A percentile compares a stretch with the other conserved stretches of the same genome.
These are phyloP conservation scores for Armadillidium nasatum DNA, from an alignment of 1,140 invertebrate genomes.

Conservation along the genomic window DNA sequence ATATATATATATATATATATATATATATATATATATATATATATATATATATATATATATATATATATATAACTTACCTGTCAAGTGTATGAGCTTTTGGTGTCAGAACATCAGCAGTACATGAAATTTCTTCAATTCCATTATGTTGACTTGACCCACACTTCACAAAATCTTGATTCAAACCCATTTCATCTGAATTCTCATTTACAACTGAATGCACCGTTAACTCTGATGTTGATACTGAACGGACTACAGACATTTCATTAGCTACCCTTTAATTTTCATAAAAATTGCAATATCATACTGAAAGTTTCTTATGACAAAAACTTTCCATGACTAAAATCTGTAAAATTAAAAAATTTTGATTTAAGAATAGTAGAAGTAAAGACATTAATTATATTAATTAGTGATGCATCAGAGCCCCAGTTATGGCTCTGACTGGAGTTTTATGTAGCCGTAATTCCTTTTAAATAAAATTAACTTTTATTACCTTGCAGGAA, in stretches of 20 bases:
- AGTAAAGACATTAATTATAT: too few relatives aligned
- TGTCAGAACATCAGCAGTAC: background rate
- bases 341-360: too few relatives aligned
- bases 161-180: background rate
- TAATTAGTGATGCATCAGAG: too few relatives aligned
- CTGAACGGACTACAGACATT: background rate
- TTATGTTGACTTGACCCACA: background rate
- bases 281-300: too few relatives aligned
- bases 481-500: too few relatives aligned
- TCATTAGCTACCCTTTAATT: background rate
- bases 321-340: too few relatives aligned
- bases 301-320: too few relatives aligned
- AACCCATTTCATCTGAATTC: background rate
- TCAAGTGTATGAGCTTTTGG: background rate
- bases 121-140: background rate
- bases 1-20: constrained; percentile 6
- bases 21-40: constrained; percentile 6
- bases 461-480: too few relatives aligned
- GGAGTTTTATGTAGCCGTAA: too few relatives aligned
- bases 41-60: background rate
- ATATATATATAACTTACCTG: background rate
- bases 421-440: too few relatives aligned
- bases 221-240: constrained; percentile 1
- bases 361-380: too few relatives aligned
- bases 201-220: background rate